Conservation (phyloP, 2,113 vertebrate genomes). For the Sclerurus mexicanus region DNA sequence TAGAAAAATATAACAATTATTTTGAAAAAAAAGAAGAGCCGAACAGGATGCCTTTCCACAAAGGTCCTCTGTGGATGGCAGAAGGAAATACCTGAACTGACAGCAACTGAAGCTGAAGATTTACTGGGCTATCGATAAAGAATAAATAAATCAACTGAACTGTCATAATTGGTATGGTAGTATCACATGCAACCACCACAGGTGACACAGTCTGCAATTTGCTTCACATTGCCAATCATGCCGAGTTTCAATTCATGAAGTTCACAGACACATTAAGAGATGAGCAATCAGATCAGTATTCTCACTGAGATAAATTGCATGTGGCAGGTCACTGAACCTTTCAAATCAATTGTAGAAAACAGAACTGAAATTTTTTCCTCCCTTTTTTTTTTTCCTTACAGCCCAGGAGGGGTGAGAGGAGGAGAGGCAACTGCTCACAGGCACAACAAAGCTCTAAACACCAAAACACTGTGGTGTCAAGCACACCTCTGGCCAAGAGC, state of each 20-base stretch:
- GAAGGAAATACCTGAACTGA: neutral
- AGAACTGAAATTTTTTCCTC: neutral
- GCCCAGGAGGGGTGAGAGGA: neutral
- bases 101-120: neutral
- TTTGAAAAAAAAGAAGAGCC: neutral
- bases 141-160: neutral
- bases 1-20: neutral
- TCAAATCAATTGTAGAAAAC: neutral
- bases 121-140: neutral
- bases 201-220: neutral
- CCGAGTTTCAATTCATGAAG: neutral
- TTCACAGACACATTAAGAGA: neutral
- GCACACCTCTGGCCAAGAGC: neutral
- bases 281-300: neutral
- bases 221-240: rapidly evolving
- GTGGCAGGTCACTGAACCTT: neutral
- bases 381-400: neutral
- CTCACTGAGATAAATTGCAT: neutral
- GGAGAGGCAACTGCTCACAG: neutral
- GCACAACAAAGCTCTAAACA: neutral
- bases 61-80: neutral
- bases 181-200: neutral
- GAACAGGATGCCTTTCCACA: neutral
- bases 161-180: neutral
- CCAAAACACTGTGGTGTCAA: neutral